phyloP scores from a whole-genome alignment of 1,140 invertebrate species.

The Orius insidiosus region DNA sequence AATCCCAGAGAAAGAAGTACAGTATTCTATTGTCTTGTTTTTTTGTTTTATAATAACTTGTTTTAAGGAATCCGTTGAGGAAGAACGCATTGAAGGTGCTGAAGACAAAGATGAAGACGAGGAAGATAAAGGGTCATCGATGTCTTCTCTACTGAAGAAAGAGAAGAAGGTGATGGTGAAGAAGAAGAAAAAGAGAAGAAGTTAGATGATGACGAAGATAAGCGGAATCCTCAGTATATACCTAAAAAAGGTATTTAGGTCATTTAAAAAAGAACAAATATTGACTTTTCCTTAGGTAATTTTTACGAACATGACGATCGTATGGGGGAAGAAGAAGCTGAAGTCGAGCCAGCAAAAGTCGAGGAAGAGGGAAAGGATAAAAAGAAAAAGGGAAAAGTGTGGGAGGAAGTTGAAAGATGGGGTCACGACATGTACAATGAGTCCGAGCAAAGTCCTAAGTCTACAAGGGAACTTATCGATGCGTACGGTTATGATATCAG shows the following conservation, averaged over 20 bases:
- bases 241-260: constrained; percentile 84
- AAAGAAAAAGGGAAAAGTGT: constrained; percentile 5
- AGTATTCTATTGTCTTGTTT: no score
- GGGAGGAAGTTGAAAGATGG: constrained; percentile 41
- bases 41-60: no score
- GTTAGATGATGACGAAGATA: constrained; percentile 84
- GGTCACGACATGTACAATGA: constrained; percentile 78
- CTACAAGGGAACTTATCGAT: constrained; percentile 65
- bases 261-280: no score
- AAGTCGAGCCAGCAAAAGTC: background rate
- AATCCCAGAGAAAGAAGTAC: no score
- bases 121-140: no score
- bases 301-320: constrained; percentile 94
- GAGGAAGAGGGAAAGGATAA: background rate
- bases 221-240: constrained; percentile 91
- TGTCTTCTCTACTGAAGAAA: no score
- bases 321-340: constrained; percentile 39
- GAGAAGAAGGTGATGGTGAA: background rate
- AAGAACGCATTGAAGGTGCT: no score
- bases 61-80: no score
- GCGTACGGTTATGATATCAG: constrained; percentile 91
- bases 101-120: no score
- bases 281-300: no score
- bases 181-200: constrained; percentile 31
- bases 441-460: constrained; percentile 67